phyloP scores from a whole-genome alignment of 2,888 invertebrate genomes.

The Rhagophthalmus giganteus region DNA sequence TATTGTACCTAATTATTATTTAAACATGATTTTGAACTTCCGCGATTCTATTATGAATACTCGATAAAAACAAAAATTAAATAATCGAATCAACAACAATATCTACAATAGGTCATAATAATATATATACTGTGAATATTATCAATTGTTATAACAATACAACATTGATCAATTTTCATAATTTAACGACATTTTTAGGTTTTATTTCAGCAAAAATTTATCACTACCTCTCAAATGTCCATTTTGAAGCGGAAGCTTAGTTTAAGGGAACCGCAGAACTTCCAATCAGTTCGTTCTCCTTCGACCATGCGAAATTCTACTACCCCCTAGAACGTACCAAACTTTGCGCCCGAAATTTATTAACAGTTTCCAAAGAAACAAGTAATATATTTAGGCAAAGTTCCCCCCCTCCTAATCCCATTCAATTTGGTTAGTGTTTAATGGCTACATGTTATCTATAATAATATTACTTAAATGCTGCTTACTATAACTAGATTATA shows the following conservation, averaged over 20 bases:
- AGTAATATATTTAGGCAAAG: slow-evolving; percentile 5
- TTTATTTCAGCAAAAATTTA: slow-evolving; percentile 49
- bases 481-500: slow-evolving; percentile 37
- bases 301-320: slow-evolving; percentile 1
- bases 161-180: slow-evolving; percentile 64
- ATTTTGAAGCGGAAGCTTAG: slow-evolving; percentile 45
- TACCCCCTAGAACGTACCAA: no score
- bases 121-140: slow-evolving; percentile 54
- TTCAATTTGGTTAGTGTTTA: slow-evolving; percentile 10
- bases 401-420: slow-evolving; percentile 2
- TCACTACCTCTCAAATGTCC: slow-evolving; percentile 48
- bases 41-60: slow-evolving; percentile 36
- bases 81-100: slow-evolving; percentile 53
- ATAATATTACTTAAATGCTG: slow-evolving; percentile 32
- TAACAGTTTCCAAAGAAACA: no score
- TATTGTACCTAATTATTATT: no score
- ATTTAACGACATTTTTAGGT: slow-evolving; percentile 62
- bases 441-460: slow-evolving; percentile 28
- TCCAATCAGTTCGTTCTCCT: neutral
- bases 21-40: slow-evolving; percentile 22
- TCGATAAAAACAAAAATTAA: slow-evolving; percentile 44
- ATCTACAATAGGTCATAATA: slow-evolving; percentile 54
- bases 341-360: no score
- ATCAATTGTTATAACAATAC: slow-evolving; percentile 63
- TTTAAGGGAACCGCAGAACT: slow-evolving; percentile 2